Base-by-base conservation (phyloP, 2,113 vertebrate genomes). In the Rhinolophus ferrumequinum region DNA sequence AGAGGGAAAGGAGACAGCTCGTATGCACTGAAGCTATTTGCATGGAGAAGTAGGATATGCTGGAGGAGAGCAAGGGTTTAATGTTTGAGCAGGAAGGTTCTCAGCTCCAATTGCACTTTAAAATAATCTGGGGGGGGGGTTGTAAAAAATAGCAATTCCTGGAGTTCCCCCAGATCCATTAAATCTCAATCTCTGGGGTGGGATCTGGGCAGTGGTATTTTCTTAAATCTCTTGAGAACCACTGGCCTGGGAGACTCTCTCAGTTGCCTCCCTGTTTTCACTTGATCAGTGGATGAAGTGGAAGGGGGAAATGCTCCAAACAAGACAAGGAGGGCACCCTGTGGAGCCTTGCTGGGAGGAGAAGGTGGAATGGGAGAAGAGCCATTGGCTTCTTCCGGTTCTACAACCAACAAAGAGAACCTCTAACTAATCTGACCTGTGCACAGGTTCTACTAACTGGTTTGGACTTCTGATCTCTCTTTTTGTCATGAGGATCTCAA, bases 161-260 rank as follows among this genome's bases (percentile, higher is more conserved):
- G 3, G 12, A 26, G 38, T 35, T 8, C 24, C 19, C 33, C 33
- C 60, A 22, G 35, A 54, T 9, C 41, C 62, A 62, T 87, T 60
- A 62, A 69, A 52, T 73, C 66, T 88, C 52, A 54, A 24, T 72
- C 24, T 92, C 52, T 70, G 9, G n/a, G 22, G 6, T 35, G 8
- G n/a, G 41, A 58, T 50, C 24, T 83, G 12, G 12, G 35, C 10
- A 75, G 16, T 35, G 38, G 30, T 41, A 33, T 44, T n/a, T 66
- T 82, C 88, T 70, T 50, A 58, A 60, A 94, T 9, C 70, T 89
- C 28, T 44, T 69, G 35, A 92, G 72, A 93, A 86, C 15, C n/a
- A 69, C 3, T 64, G 33, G 18, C n/a, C 75, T 26, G 5, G 6
- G 41, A 90, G 19, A 56, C 7, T 44, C 33, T 60, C 18, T 26